Evolutionary conservation across 53 echinoderm and acorn worm genomes (phyloP), one percentile per base, ranked within the genome.

Genomic region (Paracentrotus lividus): DNA sequence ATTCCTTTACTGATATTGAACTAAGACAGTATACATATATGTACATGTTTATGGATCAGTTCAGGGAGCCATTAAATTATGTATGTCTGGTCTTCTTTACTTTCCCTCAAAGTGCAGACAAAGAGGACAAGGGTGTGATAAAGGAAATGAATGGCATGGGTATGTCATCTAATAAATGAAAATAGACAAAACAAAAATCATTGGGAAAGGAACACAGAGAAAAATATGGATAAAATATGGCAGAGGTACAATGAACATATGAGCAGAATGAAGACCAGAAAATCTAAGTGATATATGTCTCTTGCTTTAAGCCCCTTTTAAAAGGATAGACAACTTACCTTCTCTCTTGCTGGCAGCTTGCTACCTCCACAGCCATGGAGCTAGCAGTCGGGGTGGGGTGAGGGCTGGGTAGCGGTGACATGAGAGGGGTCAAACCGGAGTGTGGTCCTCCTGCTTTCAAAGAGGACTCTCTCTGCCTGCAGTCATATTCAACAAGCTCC

Each of bases 401-500:
- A 49, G 99, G 99, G 81, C 99, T 98, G 27, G 97, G 95, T 52
- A 97, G 93, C 61, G 97, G 97, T 55, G 97, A 97, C 88, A 95
- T 96, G 77, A 98, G 94, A 1, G 97, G 97, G 44, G 97, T 98
- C 95, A 97, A 96, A 42, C 97, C 98, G 13, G 98, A 96, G 94
- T 96, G 96, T 34, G 97, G 95, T 54, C 95, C 93, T 88, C 93
- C 96, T 42, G 96, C 94, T 92, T 94, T 98, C 91, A 96, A 88
- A 64, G 97, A 97, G 31, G 97, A 95, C 56, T 98, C 99, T 26
- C 95, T 95, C 93, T 98, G 99, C 15, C 96, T 78, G 21, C 97
- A 88, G 78, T 98, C 99, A 57, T 98, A 98, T 84, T 98, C 99
- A 77, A 98, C 97, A 0, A 98, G 97, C 92, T 98, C 99, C 96